phyloP scores from a whole-genome alignment of 1,140 invertebrate species.

The Sogatella furcifera region DNA sequence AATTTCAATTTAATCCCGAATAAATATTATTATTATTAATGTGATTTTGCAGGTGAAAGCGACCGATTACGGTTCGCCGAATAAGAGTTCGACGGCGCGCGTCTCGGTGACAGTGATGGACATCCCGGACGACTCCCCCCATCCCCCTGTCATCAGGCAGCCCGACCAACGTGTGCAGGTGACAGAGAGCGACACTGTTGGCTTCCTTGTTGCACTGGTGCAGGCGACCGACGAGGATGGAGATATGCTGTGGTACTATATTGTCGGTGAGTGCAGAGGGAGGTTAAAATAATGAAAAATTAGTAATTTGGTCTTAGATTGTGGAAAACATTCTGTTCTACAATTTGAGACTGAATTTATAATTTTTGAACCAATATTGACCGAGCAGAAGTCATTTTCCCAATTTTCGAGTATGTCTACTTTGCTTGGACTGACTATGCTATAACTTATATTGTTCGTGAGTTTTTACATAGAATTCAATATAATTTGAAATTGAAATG shows the following conservation, averaged over 20 bases:
- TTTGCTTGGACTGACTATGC: too few species aligned
- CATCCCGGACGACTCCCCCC: slow-evolving; percentile 43
- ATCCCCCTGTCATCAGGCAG: slow-evolving; percentile 51
- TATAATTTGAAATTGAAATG: too few species aligned
- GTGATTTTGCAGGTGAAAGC: slow-evolving; percentile 55
- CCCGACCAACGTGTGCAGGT: slow-evolving; percentile 54
- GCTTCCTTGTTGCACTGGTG: slow-evolving; percentile 69
- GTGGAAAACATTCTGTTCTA: too few species aligned
- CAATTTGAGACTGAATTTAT: too few species aligned
- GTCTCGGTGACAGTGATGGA: slow-evolving; percentile 56
- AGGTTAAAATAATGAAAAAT: not conserved
- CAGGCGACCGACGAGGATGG: slow-evolving; percentile 73
- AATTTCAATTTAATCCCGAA: too few species aligned
- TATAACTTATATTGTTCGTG: too few species aligned
- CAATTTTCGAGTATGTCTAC: too few species aligned
- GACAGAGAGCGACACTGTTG: slow-evolving; percentile 74
- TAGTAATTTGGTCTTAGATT: too few species aligned
- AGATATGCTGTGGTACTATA: slow-evolving; percentile 80
- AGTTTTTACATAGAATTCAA: too few species aligned
- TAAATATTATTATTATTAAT: too few species aligned
- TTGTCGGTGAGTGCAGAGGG: slow-evolving; percentile 54
- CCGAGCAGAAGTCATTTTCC: too few species aligned
- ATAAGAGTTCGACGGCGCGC: slow-evolving; percentile 53
- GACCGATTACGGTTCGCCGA: slow-evolving; percentile 59
- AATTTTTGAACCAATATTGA: too few species aligned